phyloP scores from a whole-genome alignment of 53 echinoderm and acorn worm genomes.

The Actinopyga echinites region DNA sequence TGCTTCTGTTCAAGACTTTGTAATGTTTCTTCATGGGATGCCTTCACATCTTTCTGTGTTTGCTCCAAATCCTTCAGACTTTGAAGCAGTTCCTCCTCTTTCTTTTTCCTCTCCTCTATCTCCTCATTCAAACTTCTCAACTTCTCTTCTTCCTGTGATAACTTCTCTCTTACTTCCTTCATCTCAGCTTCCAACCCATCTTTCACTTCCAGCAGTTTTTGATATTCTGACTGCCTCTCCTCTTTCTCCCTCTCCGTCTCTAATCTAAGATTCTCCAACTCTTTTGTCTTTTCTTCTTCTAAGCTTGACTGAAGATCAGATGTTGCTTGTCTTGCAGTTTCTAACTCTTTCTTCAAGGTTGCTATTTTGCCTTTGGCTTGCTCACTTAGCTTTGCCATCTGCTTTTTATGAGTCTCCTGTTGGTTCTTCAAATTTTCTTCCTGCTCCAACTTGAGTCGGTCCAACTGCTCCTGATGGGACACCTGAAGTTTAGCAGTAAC shows the following conservation, averaged over 20 bases:
- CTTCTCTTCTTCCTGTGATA: constrained; percentile 27
- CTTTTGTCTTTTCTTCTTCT: constrained; percentile 50
- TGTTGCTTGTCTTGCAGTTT: constrained; percentile 54
- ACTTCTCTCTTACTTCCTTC: constrained; percentile 4
- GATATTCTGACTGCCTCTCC: constrained; percentile 11
- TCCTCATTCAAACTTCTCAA: constrained; percentile 29
- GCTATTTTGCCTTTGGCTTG: constrained; percentile 94
- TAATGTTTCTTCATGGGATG: constrained; percentile 48
- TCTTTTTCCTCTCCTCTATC: constrained; percentile 8
- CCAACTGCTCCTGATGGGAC: constrained; percentile 77
- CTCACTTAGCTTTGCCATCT: constrained; percentile 85
- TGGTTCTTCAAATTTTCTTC: constrained; percentile 67
- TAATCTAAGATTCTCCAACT: constrained; percentile 10
- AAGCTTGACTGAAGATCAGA: constrained; percentile 41
- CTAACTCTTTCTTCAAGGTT: constrained; percentile 66
- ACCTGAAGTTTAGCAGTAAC: constrained; percentile 75
- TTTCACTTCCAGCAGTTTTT: neutral
- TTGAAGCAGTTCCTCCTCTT: constrained; percentile 25
- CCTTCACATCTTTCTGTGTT: constrained; percentile 45
- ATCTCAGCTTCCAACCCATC: constrained; percentile 24
- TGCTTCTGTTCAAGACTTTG: constrained; percentile 55
- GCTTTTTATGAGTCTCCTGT: constrained; percentile 63
- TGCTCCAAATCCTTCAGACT: constrained; percentile 29
- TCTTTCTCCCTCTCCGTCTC: constrained; percentile 35
- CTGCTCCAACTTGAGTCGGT: constrained; percentile 67